These are phyloP conservation scores for Tethea ocularis DNA, from an alignment of 2,888 invertebrate genomes.

Conservation along the genomic window DNA sequence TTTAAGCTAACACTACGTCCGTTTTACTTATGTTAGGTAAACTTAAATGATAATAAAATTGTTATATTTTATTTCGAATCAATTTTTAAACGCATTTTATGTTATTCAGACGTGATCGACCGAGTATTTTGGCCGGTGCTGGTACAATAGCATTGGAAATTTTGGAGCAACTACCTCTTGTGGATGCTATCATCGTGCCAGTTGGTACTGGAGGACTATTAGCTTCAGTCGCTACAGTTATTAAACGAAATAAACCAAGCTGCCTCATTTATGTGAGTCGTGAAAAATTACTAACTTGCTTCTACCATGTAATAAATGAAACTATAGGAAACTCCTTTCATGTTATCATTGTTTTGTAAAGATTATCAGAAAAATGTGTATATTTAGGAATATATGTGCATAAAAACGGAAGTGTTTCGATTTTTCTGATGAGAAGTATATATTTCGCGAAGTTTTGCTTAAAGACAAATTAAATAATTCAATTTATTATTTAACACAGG, in stretches of 20 bases:
- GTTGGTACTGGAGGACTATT: constrained; percentile 96
- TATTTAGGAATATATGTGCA: too few species aligned
- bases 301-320: too few species aligned
- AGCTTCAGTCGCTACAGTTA: constrained; percentile 92
- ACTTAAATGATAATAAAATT: too few species aligned
- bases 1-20: too few species aligned
- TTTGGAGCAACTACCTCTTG: constrained; percentile 90
- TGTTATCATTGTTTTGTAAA: too few species aligned
- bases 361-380: too few species aligned
- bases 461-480: background rate
- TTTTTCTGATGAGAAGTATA: too few species aligned
- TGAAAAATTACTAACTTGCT: background rate
- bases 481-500: constrained; percentile 73
- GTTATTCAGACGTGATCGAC: constrained; percentile 92
- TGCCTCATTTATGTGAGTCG: constrained; percentile 92
- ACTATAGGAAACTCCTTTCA: too few species aligned
- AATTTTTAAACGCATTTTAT: background rate
- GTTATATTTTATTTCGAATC: background rate
- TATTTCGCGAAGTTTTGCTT: too few species aligned
- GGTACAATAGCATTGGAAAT: constrained; percentile 96
- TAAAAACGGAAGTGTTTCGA: too few species aligned
- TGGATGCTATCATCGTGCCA: constrained; percentile 95
- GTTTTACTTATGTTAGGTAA: too few species aligned
- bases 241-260: constrained; percentile 91
- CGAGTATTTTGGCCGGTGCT: constrained; percentile 95